Evolutionary conservation across 2,113 vertebrate species (phyloP).

Genomic region (Nestor notabilis): DNA sequence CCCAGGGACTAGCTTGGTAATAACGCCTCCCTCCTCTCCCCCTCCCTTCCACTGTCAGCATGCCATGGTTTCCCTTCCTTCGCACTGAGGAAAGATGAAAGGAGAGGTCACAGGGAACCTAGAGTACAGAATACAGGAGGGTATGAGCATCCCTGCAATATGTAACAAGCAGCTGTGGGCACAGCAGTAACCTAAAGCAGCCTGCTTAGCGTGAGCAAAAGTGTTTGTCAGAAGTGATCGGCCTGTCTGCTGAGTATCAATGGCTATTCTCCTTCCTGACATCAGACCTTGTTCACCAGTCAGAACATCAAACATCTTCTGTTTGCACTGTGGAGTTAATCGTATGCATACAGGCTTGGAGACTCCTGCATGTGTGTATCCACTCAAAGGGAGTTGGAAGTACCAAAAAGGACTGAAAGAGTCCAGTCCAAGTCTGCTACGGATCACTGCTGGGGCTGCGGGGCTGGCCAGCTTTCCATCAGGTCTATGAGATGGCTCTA

Average conservation of each 20-base stretch:
- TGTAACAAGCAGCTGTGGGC: neutral
- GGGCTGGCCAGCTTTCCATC: conserved; percentile 42
- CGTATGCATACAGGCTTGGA: neutral
- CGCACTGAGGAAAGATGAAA: neutral
- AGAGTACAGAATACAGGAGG: neutral
- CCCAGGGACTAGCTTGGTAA: neutral
- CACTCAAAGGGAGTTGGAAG: conserved; percentile 2
- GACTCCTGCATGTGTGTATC: neutral
- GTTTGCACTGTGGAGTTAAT: conserved; percentile 35
- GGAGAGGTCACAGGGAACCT: neutral
- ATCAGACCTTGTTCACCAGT: neutral
- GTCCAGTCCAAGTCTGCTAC: neutral
- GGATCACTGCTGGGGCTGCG: neutral
- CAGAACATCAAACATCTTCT: conserved; percentile 45
- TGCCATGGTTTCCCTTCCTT: neutral
- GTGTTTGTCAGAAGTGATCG: neutral
- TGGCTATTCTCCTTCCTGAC: neutral
- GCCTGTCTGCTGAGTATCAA: neutral
- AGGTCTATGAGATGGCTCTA: conserved; percentile 21
- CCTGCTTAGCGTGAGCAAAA: rapidly evolving
- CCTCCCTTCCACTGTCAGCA: neutral
- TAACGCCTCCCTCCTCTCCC: neutral
- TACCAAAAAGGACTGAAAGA: neutral
- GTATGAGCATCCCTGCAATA: neutral
- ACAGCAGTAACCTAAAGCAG: neutral